These are phyloP conservation scores for Drosophila anomalata DNA, from an alignment of 2,888 invertebrate genomes.

Conservation along the genomic window DNA sequence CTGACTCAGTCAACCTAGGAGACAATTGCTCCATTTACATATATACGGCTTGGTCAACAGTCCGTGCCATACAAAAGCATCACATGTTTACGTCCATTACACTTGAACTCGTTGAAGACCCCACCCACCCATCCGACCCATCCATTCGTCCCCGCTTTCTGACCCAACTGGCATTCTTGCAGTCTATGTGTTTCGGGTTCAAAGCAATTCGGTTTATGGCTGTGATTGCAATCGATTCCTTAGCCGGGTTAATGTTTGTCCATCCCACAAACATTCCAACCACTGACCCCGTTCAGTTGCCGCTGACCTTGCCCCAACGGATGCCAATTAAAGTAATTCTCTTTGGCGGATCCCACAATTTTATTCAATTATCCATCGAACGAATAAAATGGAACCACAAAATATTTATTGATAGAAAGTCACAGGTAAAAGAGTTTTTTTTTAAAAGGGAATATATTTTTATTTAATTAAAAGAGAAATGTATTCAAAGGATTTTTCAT, in stretches of 20 bases:
- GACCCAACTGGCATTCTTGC: slow-evolving; percentile 13
- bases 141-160: background rate
- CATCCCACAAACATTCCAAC: slow-evolving; percentile 13
- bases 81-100: slow-evolving; percentile 41
- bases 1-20: slow-evolving; percentile 25
- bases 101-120: slow-evolving; percentile 31
- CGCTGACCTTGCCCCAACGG: slow-evolving; percentile 24
- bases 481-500: background rate
- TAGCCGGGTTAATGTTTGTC: slow-evolving; percentile 24
- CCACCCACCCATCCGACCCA: background rate
- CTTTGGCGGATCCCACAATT: slow-evolving; percentile 13
- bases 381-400: background rate
- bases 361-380: slow-evolving; percentile 3
- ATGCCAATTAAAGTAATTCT: slow-evolving; percentile 42
- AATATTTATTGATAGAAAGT: background rate
- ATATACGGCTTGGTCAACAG: slow-evolving; percentile 24
- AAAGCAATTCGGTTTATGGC: slow-evolving; percentile 35
- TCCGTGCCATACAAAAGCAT: slow-evolving; percentile 16
- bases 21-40: slow-evolving; percentile 34
- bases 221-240: slow-evolving; percentile 48
- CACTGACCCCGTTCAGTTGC: slow-evolving; percentile 41
- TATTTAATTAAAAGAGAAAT: background rate
- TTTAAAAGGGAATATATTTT: background rate
- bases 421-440: background rate
- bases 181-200: slow-evolving; percentile 30